phyloP scores from a whole-genome alignment of 2,797 vertebrate species.

The Monodelphis domestica region DNA sequence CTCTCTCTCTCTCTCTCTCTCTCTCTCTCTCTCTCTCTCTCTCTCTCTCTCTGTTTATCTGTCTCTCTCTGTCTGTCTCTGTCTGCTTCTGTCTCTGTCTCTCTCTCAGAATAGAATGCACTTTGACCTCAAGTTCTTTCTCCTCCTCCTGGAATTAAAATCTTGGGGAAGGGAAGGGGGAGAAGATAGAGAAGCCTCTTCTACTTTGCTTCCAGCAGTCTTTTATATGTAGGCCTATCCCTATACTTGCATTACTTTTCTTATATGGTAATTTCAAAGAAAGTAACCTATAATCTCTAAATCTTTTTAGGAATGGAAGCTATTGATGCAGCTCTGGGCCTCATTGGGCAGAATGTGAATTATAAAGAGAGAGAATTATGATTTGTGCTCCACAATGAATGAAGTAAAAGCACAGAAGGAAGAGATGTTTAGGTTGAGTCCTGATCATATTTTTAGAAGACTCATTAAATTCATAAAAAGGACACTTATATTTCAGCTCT shows the following conservation, averaged over 20 bases:
- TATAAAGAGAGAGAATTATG: background rate
- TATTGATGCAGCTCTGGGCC: background rate
- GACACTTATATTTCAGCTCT: background rate
- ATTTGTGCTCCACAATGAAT: background rate
- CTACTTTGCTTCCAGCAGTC: background rate
- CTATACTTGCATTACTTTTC: background rate
- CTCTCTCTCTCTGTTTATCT: too few species aligned
- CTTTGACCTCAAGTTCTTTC: background rate
- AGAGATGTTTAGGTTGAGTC: background rate
- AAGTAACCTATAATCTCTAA: background rate
- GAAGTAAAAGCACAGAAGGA: background rate
- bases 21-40: too few species aligned
- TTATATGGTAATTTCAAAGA: background rate
- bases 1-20: too few species aligned
- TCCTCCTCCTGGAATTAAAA: background rate
- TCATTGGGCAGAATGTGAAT: background rate
- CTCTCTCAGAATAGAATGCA: background rate
- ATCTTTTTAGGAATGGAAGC: background rate
- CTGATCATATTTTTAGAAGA: background rate
- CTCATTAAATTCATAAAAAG: background rate
- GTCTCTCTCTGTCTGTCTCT: too few species aligned
- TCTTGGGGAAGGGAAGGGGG: background rate
- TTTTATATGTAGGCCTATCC: background rate
- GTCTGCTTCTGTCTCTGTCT: too few species aligned
- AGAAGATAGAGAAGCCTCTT: background rate